phyloP scores from a whole-genome alignment of 2,888 invertebrate genomes.

The Thymelicus sylvestris region DNA sequence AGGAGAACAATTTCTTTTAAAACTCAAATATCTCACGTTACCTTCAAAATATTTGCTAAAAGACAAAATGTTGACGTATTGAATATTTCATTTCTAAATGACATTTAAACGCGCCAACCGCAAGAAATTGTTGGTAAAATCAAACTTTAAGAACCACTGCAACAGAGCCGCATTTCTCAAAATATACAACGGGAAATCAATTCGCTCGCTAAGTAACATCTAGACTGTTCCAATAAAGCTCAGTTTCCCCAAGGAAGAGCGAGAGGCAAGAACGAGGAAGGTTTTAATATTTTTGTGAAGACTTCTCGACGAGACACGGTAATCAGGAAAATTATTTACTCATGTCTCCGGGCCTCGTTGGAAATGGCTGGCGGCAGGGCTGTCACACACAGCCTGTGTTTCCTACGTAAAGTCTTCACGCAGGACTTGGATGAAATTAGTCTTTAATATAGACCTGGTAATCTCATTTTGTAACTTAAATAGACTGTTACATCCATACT shows the following conservation, averaged over 20 bases:
- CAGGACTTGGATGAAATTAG: not conserved
- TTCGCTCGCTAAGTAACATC: constrained; percentile 63
- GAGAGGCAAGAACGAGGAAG: constrained; percentile 47
- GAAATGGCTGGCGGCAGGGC: constrained; percentile 67
- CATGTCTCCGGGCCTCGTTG: constrained; percentile 72
- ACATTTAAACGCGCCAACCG: not conserved
- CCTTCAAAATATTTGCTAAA: too few relatives aligned
- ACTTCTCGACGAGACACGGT: constrained; percentile 69
- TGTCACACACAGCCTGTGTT: constrained; percentile 25
- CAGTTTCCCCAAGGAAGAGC: constrained; percentile 15
- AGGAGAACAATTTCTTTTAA: too few relatives aligned
- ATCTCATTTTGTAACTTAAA: too few relatives aligned
- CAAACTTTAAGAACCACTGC: constrained; percentile 4
- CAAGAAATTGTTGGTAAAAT: not conserved
- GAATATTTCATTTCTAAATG: not conserved
- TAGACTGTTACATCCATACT: too few relatives aligned
- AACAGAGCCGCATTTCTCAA: constrained; percentile 56
- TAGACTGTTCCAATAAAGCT: constrained; percentile 54
- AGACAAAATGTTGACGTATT: not conserved
- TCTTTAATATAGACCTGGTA: too few relatives aligned
- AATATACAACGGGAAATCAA: constrained; percentile 72
- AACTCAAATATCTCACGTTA: too few relatives aligned
- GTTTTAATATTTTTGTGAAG: constrained; percentile 77
- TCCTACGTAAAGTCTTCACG: not conserved
- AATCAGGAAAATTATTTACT: constrained; percentile 84